Conservation (phyloP, 2,888 invertebrate genomes). For the Hyalella azteca region DNA sequence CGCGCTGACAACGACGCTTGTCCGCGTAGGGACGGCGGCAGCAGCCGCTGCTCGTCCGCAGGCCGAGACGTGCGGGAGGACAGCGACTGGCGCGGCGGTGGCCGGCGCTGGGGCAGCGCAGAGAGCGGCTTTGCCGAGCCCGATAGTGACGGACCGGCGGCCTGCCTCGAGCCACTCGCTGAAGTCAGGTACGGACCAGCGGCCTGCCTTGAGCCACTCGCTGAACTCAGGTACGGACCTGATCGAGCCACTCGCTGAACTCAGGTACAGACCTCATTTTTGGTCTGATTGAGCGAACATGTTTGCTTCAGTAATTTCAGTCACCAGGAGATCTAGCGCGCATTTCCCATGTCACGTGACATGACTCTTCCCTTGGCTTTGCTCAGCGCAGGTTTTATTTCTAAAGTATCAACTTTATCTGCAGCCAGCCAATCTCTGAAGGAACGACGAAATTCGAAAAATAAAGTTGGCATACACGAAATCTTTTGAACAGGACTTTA, state of each 20-base stretch:
- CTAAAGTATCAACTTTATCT: too few relatives aligned
- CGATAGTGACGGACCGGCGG: constrained; percentile 31
- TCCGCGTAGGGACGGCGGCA: neutral
- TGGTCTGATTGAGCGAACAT: too few relatives aligned
- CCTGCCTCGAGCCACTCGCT: constrained; percentile 1
- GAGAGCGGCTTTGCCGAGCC: constrained; percentile 29
- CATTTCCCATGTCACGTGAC: too few relatives aligned
- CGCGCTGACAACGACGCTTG: neutral
- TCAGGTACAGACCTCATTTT: neutral
- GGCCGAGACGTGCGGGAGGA: neutral
- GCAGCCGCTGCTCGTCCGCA: neutral
- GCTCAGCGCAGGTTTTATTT: too few relatives aligned
- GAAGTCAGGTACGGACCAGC: neutral
- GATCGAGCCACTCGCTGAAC: neutral
- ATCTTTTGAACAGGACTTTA: too few relatives aligned
- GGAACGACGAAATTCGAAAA: too few relatives aligned
- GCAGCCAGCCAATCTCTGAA: too few relatives aligned
- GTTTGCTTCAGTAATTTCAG: too few relatives aligned
- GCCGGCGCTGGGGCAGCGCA: constrained; percentile 9
- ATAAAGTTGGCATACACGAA: too few relatives aligned
- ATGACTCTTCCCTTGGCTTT: too few relatives aligned
- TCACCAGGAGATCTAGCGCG: too few relatives aligned
- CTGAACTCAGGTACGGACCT: neutral
- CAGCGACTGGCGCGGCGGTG: neutral
- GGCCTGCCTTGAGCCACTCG: constrained; percentile 14